Percentiles rank a stretch among this genome's conserved stretches.
Evolutionary conservation across 30 jellyfish, hydroid and myxozoan species (phyloP).

Genomic region (Aurelia coerulea): DNA sequence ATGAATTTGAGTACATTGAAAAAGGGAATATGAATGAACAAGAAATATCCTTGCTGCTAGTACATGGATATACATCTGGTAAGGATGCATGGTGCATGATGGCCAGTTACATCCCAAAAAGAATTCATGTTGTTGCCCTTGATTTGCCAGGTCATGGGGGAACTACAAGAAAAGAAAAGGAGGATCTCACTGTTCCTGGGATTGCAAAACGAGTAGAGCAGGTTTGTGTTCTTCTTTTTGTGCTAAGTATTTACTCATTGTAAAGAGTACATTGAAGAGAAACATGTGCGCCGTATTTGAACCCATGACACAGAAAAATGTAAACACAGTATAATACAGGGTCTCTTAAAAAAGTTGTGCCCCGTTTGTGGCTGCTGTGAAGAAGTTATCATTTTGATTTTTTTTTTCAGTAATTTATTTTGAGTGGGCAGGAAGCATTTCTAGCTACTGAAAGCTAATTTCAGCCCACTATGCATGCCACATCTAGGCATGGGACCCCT

Average conservation of each 20-base stretch:
- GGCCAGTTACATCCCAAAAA: conserved; percentile 60
- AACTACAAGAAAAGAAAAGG: conserved; percentile 62
- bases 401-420: too few relatives aligned
- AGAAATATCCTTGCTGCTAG: conserved; percentile 50
- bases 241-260: neutral
- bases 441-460: too few relatives aligned
- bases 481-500: too few relatives aligned
- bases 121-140: conserved; percentile 72
- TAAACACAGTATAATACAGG: too few relatives aligned
- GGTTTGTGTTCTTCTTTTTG: neutral
- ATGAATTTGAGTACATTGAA: conserved; percentile 68
- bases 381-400: too few relatives aligned
- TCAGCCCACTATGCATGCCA: too few relatives aligned
- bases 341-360: too few relatives aligned
- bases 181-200: conserved; percentile 44
- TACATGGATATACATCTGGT: conserved; percentile 80
- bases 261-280: neutral
- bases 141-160: conserved; percentile 95
- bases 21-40: conserved; percentile 54
- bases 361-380: too few relatives aligned
- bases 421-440: too few relatives aligned
- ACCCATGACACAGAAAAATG: too few relatives aligned
- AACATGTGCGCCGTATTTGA: too few relatives aligned
- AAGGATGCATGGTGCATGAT: conserved; percentile 65
- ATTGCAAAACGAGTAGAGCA: conserved; percentile 62